Conservation (phyloP, 2,888 invertebrate genomes). For the Phasia obesa region DNA sequence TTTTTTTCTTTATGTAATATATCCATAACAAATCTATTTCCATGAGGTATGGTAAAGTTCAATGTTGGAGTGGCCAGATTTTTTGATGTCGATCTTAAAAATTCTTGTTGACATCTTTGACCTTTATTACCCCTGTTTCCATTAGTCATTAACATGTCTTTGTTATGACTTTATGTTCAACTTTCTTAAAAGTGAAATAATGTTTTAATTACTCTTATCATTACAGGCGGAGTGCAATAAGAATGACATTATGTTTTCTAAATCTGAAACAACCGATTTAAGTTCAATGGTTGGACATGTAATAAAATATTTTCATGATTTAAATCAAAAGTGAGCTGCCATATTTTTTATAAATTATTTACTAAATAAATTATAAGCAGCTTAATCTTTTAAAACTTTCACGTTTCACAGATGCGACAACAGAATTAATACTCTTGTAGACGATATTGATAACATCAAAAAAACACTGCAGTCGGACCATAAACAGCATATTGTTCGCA, state of each 20-base stretch:
- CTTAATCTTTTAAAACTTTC: not conserved
- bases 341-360: not conserved
- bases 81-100: too few species aligned
- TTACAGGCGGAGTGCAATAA: slow-evolving; percentile 18
- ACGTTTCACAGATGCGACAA: slow-evolving; percentile 18
- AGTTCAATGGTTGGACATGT: not conserved
- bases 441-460: slow-evolving; percentile 28
- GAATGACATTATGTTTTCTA: not conserved
- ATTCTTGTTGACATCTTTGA: too few species aligned
- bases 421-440: slow-evolving; percentile 24
- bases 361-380: not conserved
- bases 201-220: too few species aligned
- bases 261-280: not conserved
- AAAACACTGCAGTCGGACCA: not conserved
- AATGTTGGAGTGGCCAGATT: too few species aligned
- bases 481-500: not conserved
- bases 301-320: slow-evolving; percentile 11
- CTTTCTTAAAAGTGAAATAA: too few species aligned
- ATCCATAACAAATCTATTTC: too few species aligned
- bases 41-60: too few species aligned
- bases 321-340: slow-evolving; percentile 29
- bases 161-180: too few species aligned
- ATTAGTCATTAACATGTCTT: too few species aligned
- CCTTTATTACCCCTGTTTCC: too few species aligned
- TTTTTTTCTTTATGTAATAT: too few species aligned